phyloP scores from a whole-genome alignment of 2,797 vertebrate genomes.

The Coregonus suidteri region DNA sequence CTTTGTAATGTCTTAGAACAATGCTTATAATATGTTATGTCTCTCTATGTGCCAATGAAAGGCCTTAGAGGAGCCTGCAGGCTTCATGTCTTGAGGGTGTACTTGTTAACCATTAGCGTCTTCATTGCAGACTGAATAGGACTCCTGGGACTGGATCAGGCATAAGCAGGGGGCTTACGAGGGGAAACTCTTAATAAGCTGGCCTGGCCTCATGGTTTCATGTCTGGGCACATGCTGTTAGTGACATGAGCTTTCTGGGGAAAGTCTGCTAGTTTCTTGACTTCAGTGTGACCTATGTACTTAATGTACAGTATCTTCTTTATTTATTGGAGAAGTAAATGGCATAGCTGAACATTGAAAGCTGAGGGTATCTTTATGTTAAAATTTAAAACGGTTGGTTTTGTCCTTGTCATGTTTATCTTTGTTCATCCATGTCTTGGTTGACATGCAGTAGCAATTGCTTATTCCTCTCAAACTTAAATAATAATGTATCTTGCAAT shows the following conservation, averaged over 20 bases:
- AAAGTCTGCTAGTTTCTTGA: conserved; percentile 23
- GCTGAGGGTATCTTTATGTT: neutral
- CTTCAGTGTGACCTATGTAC: conserved; percentile 1
- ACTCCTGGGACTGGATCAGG: conserved; percentile 15
- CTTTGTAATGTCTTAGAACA: neutral
- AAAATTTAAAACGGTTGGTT: neutral
- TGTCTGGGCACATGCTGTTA: conserved; percentile 15
- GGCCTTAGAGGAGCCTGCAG: conserved; percentile 7
- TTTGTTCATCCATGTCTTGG: neutral
- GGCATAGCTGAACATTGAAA: neutral
- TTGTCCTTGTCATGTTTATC: neutral
- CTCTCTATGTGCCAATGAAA: conserved; percentile 15
- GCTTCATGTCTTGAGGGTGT: neutral
- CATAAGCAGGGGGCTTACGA: conserved; percentile 19
- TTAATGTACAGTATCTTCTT: neutral
- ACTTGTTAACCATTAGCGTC: conserved; percentile 18
- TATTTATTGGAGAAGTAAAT: too few species aligned
- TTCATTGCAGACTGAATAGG: conserved; percentile 9
- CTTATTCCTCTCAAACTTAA: too few species aligned
- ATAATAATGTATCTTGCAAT: too few species aligned
- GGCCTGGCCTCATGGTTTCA: conserved; percentile 8
- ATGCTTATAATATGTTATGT: neutral
- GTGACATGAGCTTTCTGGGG: conserved; percentile 12
- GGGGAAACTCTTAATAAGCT: conserved; percentile 23
- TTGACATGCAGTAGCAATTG: too few species aligned